Evolutionary conservation across 2,888 invertebrate genomes (phyloP).

Genomic region (Eilema griseolum): DNA sequence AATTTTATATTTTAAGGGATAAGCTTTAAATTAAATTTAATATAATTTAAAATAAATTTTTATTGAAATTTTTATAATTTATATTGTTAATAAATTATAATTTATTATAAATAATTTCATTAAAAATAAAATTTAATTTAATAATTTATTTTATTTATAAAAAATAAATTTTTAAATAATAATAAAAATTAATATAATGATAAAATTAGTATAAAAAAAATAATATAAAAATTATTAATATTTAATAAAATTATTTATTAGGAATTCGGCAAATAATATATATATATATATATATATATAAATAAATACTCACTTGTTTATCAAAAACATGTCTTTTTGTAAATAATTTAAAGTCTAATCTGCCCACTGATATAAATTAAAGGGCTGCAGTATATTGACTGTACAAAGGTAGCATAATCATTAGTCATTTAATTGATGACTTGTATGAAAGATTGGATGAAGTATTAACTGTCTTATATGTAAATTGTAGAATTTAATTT

Average conservation of each 20-base stretch:
- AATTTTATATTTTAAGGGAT: conserved; percentile 86
- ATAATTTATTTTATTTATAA: conserved; percentile 78
- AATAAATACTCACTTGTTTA: conserved; percentile 89
- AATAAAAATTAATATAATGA: conserved; percentile 83
- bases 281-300: conserved; percentile 64
- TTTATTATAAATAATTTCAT: conserved; percentile 81
- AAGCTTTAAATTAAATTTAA: conserved; percentile 86
- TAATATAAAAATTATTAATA: conserved; percentile 59
- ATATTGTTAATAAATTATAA: conserved; percentile 85
- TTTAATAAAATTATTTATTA: conserved; percentile 77
- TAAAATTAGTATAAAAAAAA: conserved; percentile 86
- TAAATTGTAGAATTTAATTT: conserved; percentile 78
- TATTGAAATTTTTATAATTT: conserved; percentile 86
- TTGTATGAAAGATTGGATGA: conserved; percentile 92
- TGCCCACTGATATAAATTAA: conserved; percentile 91
- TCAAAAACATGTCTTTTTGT: conserved; percentile 92
- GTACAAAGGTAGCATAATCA: conserved; percentile 93
- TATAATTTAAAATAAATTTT: conserved; percentile 74
- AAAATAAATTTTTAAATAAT: conserved; percentile 77
- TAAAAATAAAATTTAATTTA: conserved; percentile 62
- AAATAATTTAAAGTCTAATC: conserved; percentile 89
- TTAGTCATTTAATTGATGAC: conserved; percentile 93
- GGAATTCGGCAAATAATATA: conserved; percentile 88
- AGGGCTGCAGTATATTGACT: conserved; percentile 93
- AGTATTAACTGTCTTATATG: conserved; percentile 86